Evolutionary conservation across 1,140 invertebrate genomes (phyloP).

Genomic region (Brachionus rubens): DNA sequence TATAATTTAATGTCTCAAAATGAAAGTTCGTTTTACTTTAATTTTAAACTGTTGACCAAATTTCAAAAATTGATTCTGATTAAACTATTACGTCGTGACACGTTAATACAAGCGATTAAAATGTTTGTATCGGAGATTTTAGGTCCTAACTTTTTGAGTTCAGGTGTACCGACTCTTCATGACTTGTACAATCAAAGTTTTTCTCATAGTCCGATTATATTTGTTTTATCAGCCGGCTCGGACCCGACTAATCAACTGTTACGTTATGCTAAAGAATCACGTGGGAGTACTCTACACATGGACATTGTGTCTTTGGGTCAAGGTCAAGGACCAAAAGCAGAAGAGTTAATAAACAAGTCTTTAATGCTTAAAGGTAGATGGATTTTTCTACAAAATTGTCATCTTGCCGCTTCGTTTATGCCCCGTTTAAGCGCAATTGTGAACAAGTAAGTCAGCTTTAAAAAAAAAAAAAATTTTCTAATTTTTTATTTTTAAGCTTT

Average conservation of each 20-base stretch:
- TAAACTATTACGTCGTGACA: slow-evolving; percentile 53
- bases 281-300: slow-evolving; percentile 56
- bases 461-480: too few relatives aligned
- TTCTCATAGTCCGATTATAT: slow-evolving; percentile 57
- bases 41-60: slow-evolving; percentile 31
- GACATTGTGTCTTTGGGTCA: slow-evolving; percentile 61
- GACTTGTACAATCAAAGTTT: slow-evolving; percentile 55
- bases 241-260: slow-evolving; percentile 57
- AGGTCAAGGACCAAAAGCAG: slow-evolving; percentile 61
- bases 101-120: slow-evolving; percentile 51
- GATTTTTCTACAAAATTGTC: slow-evolving; percentile 80
- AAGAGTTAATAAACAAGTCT: slow-evolving; percentile 59
- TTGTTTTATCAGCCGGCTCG: slow-evolving; percentile 57
- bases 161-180: slow-evolving; percentile 50
- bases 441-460: slow-evolving; percentile 8
- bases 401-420: slow-evolving; percentile 69
- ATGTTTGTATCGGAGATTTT: slow-evolving; percentile 55
- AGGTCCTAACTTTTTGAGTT: slow-evolving; percentile 53
- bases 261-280: slow-evolving; percentile 57
- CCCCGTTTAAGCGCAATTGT: slow-evolving; percentile 51
- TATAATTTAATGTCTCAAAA: background rate
- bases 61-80: slow-evolving; percentile 57
- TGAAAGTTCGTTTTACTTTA: background rate
- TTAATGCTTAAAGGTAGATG: slow-evolving; percentile 58
- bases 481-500: slow-evolving; percentile 49